These are phyloP conservation scores for Dasypus novemcinctus DNA, from an alignment of 2,113 vertebrate genomes.

Conservation along the genomic window DNA sequence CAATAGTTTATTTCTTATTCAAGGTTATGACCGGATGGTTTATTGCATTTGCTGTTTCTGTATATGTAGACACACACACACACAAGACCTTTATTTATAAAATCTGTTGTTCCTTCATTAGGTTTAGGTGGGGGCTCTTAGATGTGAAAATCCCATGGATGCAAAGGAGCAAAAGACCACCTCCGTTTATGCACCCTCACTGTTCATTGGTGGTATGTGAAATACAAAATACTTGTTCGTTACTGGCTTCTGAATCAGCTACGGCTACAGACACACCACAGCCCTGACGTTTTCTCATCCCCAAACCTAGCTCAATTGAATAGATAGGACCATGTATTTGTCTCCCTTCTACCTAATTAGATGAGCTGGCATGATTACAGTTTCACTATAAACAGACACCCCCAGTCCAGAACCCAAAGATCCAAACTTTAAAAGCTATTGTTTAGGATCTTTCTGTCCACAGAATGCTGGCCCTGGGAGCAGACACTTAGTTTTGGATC, in stretches of 20 bases:
- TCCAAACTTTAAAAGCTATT: neutral
- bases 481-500: neutral
- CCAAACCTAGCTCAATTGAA: neutral
- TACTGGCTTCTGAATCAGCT: neutral
- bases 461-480: neutral
- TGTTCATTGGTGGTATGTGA: neutral
- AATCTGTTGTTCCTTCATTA: neutral
- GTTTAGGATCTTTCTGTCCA: neutral
- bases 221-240: neutral
- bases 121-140: neutral
- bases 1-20: constrained; percentile 18
- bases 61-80: neutral
- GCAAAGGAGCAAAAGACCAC: neutral
- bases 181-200: neutral
- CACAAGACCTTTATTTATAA: neutral
- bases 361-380: neutral
- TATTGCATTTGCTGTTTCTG: constrained; percentile 52
- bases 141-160: neutral
- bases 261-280: neutral
- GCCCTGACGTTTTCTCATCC: no score
- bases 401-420: neutral
- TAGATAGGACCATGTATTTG: neutral
- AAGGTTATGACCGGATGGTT: neutral
- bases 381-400: neutral
- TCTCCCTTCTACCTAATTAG: neutral